A percentile compares a stretch with the other conserved stretches of the same genome.
phyloP scores from a whole-genome alignment of 2,113 vertebrate genomes.

The Xenus cinereus region DNA sequence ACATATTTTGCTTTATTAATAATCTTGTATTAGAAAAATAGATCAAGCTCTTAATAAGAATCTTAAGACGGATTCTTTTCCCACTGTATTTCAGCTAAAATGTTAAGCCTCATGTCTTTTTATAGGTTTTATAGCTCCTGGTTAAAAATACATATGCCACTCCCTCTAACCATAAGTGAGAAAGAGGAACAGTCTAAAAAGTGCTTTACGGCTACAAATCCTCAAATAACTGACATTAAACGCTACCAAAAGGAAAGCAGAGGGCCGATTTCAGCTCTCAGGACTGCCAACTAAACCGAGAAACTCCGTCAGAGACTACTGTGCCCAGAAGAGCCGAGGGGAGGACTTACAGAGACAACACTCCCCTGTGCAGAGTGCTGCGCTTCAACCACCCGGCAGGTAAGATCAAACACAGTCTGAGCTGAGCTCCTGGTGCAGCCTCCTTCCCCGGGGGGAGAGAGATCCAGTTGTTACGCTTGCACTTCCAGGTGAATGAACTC shows the following conservation, averaged over 20 bases:
- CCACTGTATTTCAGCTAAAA: background rate
- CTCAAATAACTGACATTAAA: conserved; percentile 15
- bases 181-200: background rate
- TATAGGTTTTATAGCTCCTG: background rate
- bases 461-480: background rate
- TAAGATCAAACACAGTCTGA: background rate
- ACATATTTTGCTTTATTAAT: background rate
- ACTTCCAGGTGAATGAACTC: background rate
- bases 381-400: background rate
- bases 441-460: background rate
- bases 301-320: background rate
- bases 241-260: background rate
- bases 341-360: background rate
- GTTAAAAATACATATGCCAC: conserved; percentile 29
- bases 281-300: background rate
- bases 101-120: background rate
- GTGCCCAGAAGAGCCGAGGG: background rate
- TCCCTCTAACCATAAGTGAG: background rate
- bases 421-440: background rate
- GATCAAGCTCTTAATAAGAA: background rate
- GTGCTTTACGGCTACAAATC: background rate
- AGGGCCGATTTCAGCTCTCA: background rate
- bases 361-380: background rate
- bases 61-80: background rate
- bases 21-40: background rate